Conservation (phyloP, 2,797 vertebrate species). For the Enteromius mattozi region DNA sequence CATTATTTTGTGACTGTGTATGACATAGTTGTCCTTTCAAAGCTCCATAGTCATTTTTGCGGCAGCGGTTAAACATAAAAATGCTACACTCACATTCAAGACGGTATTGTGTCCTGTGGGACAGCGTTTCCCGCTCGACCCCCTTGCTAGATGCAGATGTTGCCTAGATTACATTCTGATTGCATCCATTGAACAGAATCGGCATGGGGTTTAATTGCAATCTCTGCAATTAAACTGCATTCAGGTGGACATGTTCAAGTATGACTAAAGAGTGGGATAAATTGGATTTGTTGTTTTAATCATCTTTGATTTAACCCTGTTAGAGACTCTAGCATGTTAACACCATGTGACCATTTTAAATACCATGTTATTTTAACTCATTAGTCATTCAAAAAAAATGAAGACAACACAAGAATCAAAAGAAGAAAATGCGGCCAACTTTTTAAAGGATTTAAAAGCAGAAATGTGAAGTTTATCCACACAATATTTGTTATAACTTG, state of each 20-base stretch:
- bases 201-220: background rate
- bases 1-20: constrained; percentile 36
- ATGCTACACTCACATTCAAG: constrained; percentile 48
- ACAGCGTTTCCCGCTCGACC: constrained; percentile 28
- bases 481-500: background rate
- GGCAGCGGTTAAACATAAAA: constrained; percentile 46
- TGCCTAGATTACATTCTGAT: constrained; percentile 40
- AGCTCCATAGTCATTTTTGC: constrained; percentile 47
- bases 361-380: background rate
- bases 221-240: background rate
- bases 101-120: constrained; percentile 46
- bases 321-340: background rate
- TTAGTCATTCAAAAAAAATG: background rate
- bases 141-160: constrained; percentile 24
- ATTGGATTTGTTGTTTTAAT: constrained; percentile 42
- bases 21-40: constrained; percentile 49
- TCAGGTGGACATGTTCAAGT: background rate
- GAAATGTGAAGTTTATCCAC: background rate
- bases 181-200: constrained; percentile 28
- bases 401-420: background rate
- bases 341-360: background rate
- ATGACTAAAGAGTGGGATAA: background rate
- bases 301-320: constrained; percentile 34
- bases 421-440: background rate
- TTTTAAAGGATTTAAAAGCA: background rate